A percentile compares a stretch with the other conserved stretches of the same genome.
These are phyloP conservation scores for Oreocharis arfaki DNA, from an alignment of 2,113 vertebrate genomes.

Conservation along the genomic window DNA sequence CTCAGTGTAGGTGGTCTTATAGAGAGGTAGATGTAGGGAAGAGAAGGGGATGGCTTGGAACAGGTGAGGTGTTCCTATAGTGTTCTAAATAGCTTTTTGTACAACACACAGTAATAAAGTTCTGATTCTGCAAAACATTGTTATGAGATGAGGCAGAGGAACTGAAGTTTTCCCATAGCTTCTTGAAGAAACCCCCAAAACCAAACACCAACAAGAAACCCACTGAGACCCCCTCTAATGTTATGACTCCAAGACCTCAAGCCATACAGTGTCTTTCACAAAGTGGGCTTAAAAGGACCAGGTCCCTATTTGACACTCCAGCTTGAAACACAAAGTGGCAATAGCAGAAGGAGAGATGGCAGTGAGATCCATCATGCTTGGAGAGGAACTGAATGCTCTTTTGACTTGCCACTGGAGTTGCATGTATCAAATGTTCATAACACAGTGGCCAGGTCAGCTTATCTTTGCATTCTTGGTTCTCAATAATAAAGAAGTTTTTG, in stretches of 20 bases:
- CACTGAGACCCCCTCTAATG: accelerated
- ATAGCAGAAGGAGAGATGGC: not conserved
- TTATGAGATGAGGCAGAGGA: not conserved
- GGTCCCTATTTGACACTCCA: not conserved
- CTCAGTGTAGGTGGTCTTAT: not conserved
- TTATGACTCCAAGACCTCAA: not conserved
- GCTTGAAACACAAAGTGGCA: not conserved
- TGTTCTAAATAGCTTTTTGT: not conserved
- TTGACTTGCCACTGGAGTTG: not conserved
- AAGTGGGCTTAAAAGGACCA: not conserved
- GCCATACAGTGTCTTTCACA: not conserved
- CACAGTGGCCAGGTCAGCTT: not conserved
- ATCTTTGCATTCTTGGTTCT: not conserved
- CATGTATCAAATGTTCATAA: not conserved
- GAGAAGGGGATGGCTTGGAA: not conserved
- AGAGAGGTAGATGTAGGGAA: not conserved
- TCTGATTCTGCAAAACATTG: not conserved
- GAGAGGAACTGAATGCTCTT: not conserved
- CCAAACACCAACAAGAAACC: not conserved
- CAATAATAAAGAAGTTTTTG: not conserved
- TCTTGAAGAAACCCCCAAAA: not conserved
- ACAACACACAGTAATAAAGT: not conserved
- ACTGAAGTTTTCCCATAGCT: not conserved
- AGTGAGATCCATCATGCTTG: not conserved
- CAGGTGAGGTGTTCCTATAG: not conserved